Evolutionary conservation across 2,888 invertebrate genomes (phyloP).

Genomic region (Rhagium mordax): DNA sequence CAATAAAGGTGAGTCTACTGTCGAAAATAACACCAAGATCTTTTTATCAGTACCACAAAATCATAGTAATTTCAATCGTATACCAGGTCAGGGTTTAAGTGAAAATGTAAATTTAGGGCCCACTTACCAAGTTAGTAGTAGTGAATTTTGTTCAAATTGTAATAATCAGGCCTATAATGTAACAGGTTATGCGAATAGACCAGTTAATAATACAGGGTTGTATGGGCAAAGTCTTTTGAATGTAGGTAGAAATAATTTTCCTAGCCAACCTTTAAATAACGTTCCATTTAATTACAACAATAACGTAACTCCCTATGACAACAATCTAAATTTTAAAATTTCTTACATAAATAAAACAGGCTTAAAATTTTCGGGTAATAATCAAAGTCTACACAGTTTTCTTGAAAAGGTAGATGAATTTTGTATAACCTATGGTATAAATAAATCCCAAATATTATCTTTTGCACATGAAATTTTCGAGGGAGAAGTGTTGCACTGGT

Average conservation of each 20-base stretch:
- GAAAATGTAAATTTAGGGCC: no score
- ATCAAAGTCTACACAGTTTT: background rate
- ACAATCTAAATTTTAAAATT: background rate
- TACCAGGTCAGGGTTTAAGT: no score
- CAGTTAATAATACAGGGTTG: no score
- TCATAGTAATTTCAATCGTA: no score
- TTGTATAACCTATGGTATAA: background rate
- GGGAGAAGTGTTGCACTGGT: background rate
- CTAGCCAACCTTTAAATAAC: background rate
- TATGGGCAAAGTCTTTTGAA: background rate
- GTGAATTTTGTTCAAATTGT: no score
- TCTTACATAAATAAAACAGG: background rate
- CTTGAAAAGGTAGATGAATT: background rate
- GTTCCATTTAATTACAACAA: background rate
- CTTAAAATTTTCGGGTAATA: background rate
- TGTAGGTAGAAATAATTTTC: background rate
- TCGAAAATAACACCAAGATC: no score
- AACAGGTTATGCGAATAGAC: no score
- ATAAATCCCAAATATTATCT: background rate
- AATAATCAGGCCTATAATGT: no score
- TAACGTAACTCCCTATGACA: background rate
- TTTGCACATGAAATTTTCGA: background rate
- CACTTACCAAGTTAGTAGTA: no score
- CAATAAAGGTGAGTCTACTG: no score
- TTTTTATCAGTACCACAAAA: no score